phyloP scores from a whole-genome alignment of 2,888 invertebrate genomes.

The Gerris lacustris region DNA sequence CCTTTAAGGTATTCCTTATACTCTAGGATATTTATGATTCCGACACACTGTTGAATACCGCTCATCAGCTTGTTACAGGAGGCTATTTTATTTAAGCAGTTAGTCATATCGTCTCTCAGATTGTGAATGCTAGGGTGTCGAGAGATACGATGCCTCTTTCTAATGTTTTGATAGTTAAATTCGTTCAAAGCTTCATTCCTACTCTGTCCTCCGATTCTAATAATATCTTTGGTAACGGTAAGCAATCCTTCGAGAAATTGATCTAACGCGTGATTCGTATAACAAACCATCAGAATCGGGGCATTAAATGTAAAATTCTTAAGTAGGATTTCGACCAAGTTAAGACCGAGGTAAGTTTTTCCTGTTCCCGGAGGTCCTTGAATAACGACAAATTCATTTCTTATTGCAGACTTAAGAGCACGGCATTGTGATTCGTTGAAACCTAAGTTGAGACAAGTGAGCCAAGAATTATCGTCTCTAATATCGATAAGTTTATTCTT shows the following conservation, averaged over 20 bases:
- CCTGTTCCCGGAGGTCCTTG: conserved; percentile 85
- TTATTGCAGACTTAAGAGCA: conserved; percentile 56
- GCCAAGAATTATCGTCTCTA: conserved; percentile 23
- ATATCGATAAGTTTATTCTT: conserved; percentile 18
- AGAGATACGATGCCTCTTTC: neutral
- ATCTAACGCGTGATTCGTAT: conserved; percentile 77
- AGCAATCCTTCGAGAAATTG: conserved; percentile 65
- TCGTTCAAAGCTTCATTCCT: conserved; percentile 7
- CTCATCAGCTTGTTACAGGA: neutral
- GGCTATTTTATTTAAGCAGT: neutral
- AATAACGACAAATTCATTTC: conserved; percentile 59
- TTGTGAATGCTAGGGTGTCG: neutral
- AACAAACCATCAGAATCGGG: conserved; percentile 66
- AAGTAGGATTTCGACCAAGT: conserved; percentile 56
- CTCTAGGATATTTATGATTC: neutral
- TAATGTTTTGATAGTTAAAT: neutral
- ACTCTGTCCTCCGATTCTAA: conserved; percentile 47
- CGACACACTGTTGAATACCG: neutral
- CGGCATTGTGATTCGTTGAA: conserved; percentile 54
- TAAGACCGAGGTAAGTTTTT: conserved; percentile 66
- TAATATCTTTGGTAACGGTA: conserved; percentile 45
- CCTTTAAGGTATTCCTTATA: neutral
- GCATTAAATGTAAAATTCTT: conserved; percentile 42
- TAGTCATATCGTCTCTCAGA: neutral
- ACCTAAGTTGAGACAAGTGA: conserved; percentile 35